Conservation (phyloP, 1,140 invertebrate species). For the Drosophila lacertosa region DNA sequence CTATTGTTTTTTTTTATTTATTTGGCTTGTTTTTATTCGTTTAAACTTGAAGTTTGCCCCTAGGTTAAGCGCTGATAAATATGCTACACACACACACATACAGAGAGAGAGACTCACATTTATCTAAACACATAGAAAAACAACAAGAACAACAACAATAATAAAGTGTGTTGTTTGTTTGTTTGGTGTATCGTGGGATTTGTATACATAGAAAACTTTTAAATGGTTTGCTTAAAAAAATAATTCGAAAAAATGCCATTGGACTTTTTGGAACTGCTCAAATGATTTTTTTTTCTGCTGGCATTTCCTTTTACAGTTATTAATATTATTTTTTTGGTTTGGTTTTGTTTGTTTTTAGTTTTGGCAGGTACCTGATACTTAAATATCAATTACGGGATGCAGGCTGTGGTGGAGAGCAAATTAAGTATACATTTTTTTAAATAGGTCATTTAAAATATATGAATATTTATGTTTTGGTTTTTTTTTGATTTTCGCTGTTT, state of each 20-base stretch:
- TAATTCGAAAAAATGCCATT: conserved; percentile 27
- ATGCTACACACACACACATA: conserved; percentile 65
- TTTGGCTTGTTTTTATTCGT: conserved; percentile 17
- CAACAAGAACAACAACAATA: conserved; percentile 53
- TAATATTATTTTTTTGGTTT: conserved; percentile 41
- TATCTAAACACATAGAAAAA: conserved; percentile 31
- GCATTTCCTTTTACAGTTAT: conserved; percentile 16
- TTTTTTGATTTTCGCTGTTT: conserved; percentile 37
- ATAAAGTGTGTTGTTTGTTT: conserved; percentile 15
- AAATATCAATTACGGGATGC: conserved; percentile 63
- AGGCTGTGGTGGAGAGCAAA: conserved; percentile 51
- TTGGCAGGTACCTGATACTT: conserved; percentile 80
- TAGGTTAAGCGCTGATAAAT: conserved; percentile 60
- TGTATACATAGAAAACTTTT: conserved; percentile 33
- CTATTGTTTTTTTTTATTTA: conserved; percentile 21
- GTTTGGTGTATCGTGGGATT: background rate
- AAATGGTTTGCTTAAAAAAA: conserved; percentile 41
- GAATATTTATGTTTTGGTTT: conserved; percentile 19
- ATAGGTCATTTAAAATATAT: conserved; percentile 27
- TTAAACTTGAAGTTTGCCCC: conserved; percentile 9
- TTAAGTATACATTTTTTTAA: conserved; percentile 7
- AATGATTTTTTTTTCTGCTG: conserved; percentile 8
- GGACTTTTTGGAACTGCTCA: conserved; percentile 38
- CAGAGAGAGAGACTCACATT: too few species aligned
- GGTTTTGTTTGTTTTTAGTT: conserved; percentile 33